Base-by-base conservation (phyloP, 1,140 invertebrate genomes). In the Babylonia areolata region DNA sequence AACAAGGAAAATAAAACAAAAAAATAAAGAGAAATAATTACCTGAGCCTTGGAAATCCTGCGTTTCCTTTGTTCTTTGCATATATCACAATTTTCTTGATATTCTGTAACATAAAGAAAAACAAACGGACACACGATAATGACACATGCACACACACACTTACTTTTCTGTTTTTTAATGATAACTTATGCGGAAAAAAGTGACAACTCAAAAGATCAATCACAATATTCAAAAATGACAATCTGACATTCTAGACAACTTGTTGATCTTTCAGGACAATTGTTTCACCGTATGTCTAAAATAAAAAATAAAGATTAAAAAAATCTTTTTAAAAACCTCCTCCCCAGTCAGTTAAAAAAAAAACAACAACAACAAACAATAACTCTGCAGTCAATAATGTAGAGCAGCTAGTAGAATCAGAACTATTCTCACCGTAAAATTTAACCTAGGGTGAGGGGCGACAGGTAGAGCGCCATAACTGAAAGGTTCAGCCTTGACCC, bases 31-130 rank as follows among this genome's bases (percentile, higher is more conserved):
- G 6, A 35, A 23, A 35, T 33, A 28, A 46, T 87, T 89, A 94
- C 94, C 92, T 93, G 75, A 94, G 75, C 85, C 87, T 92, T 31
- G 93, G 93, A 90, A 92, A 94, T 51, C 93, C 93, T 71, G 90
- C 79, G 75, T 89, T 88, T 20, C 91, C 93, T 91, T 94, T 94
- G 73, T 90, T 93, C 88, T 93, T 94, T 23, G 93, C 91, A 92
- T 94, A 94, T 12, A 93, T 90, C 17, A 94, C 92, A 88, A 94
- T 94, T 86, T 94, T 93, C 86, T 92, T 93, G 31, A 94, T 93
- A 89, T 93, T 94, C 94, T 94, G 89, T 46, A 91, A 92, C 31
- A 69, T 54, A 87, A 39, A 40, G 31, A 75, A 9, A 75, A 9
- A 51, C 46, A 51, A 9, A 51, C 17, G 46, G 17, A 51, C 46